Evolutionary conservation across 2,113 vertebrate species (phyloP).

Genomic region (Spea bombifrons): DNA sequence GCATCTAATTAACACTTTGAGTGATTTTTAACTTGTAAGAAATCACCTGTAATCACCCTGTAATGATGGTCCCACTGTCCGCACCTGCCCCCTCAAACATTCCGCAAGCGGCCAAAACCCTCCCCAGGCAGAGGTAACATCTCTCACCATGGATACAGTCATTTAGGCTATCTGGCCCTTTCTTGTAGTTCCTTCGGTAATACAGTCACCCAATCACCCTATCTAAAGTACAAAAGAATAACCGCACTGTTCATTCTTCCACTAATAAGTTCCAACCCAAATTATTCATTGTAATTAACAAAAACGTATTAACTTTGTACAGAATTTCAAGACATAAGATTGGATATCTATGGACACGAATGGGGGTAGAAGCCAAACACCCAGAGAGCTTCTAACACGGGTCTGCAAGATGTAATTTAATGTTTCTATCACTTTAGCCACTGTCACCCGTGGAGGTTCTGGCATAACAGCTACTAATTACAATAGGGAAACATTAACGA

Average conservation of each 20-base stretch:
- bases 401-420: too few relatives aligned
- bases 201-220: conserved; percentile 13
- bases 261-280: neutral
- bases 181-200: conserved; percentile 25
- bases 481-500: too few relatives aligned
- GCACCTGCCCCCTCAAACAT: neutral
- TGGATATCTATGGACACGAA: too few relatives aligned
- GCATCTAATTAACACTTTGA: conserved; percentile 29
- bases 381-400: too few relatives aligned
- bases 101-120: conserved; percentile 1
- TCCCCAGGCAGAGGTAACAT: neutral
- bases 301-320: neutral
- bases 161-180: conserved; percentile 32
- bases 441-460: too few relatives aligned
- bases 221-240: neutral
- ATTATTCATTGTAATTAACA: conserved; percentile 1
- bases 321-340: neutral
- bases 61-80: neutral
- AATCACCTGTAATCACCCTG: too few relatives aligned
- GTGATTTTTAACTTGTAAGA: conserved; percentile 1
- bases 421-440: too few relatives aligned
- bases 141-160: conserved; percentile 17
- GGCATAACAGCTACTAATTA: too few relatives aligned
- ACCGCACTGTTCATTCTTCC: conserved; percentile 10
- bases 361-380: too few relatives aligned